Conservation (phyloP, 2,113 vertebrate species). For the Catharus fuscescens region DNA sequence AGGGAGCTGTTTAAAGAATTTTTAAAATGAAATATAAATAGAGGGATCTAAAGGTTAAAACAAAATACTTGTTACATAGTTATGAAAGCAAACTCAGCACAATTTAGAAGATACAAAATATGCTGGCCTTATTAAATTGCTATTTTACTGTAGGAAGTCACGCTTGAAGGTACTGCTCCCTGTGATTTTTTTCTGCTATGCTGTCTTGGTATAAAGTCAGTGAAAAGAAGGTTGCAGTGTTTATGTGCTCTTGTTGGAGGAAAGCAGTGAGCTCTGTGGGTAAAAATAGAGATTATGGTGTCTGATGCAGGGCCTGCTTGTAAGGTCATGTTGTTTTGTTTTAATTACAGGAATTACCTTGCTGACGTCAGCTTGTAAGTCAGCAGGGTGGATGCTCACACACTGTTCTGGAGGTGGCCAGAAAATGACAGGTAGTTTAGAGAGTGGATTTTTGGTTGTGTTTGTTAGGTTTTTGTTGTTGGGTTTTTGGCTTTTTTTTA, state of each 20-base stretch:
- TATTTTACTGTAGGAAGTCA: neutral
- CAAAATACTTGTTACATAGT: neutral
- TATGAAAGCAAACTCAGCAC: neutral
- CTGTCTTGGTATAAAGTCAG: neutral
- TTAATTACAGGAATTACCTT: constrained; percentile 32
- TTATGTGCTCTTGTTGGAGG: neutral
- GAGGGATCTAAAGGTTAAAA: neutral
- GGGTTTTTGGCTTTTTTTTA: too few relatives aligned
- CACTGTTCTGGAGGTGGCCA: neutral
- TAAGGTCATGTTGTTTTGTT: neutral
- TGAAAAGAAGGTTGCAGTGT: neutral
- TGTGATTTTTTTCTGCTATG: neutral
- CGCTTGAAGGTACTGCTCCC: fast-evolving
- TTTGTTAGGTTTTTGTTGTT: neutral
- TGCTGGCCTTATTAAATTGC: neutral
- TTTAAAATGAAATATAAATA: neutral
- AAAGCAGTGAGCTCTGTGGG: neutral
- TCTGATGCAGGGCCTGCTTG: neutral
- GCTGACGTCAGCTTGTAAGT: neutral
- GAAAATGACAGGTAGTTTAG: neutral
- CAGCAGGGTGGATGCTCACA: neutral
- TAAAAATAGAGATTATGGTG: neutral
- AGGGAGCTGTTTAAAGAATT: neutral
- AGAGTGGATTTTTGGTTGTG: neutral
- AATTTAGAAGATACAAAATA: neutral